Evolutionary conservation across 2,113 vertebrate genomes (phyloP), one percentile per base, ranked within the genome.

Genomic region (Rhinolophus ferrumequinum): DNA sequence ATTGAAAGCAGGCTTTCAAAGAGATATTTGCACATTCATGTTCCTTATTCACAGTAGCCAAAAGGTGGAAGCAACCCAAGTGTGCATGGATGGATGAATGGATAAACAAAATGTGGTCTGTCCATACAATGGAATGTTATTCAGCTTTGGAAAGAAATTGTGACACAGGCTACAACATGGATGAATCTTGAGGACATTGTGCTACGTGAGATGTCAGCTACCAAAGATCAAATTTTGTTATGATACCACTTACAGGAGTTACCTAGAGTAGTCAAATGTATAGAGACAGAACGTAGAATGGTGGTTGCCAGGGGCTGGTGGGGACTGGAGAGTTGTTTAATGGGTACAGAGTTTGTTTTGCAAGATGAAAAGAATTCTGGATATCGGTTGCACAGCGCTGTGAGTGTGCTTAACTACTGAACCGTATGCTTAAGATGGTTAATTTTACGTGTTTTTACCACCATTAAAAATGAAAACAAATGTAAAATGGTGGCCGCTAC

Each of bases 161-260:
- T 21, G 38, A 30, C 22, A 6, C 44, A 2, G 13, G 21, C 66
- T 58, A 4, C n/a, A 5, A 1, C n/a, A 13, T 2, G 24, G n/a
- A 4, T 9, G 41, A 72, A 6, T 35, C 14, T 6, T 4, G n/a
- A 44, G 9, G 72, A 47, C 30, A 24, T 11, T 7, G 1, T 33
- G 16, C 35, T 16, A 9, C 28, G 11, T 18, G 52, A 72, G n/a
- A 12, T 12, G 72, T 8, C n/a, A 22, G 47, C 16, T 58, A 18
- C 18, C 0, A 1, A 28, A n/a, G 66, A 62, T 64, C 60, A 56
- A 3, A 5, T 16, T 8, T 3, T 1, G 2, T 44, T 47, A 3
- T 2, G 6, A 35, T 12, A 69, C 50, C 73, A 21, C 10, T 8
- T 15, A 10, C 1, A 3, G 12, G 62, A 9, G 54, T 33, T 13